A percentile compares a stretch with the other conserved stretches of the same genome.
phyloP scores from a whole-genome alignment of 2,113 vertebrate genomes.

The Boleophthalmus pectinirostris region DNA sequence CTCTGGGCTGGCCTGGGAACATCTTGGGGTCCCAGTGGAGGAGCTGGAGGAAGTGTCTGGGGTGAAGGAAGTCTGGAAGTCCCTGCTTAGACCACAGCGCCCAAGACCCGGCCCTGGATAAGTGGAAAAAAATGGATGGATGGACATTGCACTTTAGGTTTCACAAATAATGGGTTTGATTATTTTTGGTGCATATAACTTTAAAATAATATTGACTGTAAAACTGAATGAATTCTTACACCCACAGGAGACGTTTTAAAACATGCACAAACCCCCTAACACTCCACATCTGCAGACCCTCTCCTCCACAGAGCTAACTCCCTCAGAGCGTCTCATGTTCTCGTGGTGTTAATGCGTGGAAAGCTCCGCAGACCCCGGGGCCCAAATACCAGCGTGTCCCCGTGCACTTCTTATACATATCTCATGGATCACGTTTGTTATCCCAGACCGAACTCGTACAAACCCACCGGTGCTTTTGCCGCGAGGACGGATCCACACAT shows the following conservation, averaged over 20 bases:
- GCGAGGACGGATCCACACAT: background rate
- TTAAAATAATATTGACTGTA: too few relatives aligned
- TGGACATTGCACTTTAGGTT: too few relatives aligned
- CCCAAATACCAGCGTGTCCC: background rate
- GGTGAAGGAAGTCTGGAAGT: too few relatives aligned
- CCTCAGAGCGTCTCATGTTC: background rate
- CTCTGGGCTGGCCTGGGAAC: too few relatives aligned
- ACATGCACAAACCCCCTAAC: background rate
- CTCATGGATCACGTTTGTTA: background rate
- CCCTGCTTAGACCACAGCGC: too few relatives aligned
- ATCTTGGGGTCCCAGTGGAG: too few relatives aligned
- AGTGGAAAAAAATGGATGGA: too few relatives aligned
- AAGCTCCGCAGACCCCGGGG: background rate
- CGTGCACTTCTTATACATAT: background rate
- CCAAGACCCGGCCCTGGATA: too few relatives aligned
- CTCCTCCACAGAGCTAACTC: background rate
- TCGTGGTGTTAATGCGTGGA: background rate
- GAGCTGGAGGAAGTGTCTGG: too few relatives aligned
- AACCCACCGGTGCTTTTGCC: background rate
- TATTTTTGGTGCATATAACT: too few relatives aligned
- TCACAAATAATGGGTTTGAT: too few relatives aligned
- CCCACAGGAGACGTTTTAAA: background rate
- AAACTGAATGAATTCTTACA: too few relatives aligned
- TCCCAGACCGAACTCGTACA: background rate
- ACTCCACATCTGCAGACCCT: background rate